phyloP scores from a whole-genome alignment of 2,113 vertebrate species.

The Pterocles orientalis region DNA sequence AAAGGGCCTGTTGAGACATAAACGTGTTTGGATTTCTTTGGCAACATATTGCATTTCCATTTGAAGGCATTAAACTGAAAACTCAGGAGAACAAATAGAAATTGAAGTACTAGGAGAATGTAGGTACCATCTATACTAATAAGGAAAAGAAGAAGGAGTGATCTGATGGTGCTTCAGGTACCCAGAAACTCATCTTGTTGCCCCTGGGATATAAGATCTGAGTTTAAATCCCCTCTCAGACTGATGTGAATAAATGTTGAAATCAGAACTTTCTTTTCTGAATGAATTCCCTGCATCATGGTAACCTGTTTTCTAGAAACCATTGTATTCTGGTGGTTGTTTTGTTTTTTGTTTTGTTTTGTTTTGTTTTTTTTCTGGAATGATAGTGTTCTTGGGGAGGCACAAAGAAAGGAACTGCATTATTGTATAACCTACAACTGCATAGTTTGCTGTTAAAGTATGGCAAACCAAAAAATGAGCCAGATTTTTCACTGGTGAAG shows the following conservation, averaged over 20 bases:
- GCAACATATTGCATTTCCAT: background rate
- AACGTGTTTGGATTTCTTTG: background rate
- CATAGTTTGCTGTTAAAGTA: background rate
- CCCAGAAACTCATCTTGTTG: background rate
- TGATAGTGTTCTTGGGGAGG: background rate
- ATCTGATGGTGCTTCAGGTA: background rate
- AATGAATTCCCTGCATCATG: background rate
- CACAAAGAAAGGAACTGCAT: background rate
- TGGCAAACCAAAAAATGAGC: background rate
- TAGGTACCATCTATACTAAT: background rate
- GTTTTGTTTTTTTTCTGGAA: background rate
- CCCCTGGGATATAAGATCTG: background rate
- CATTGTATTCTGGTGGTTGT: background rate
- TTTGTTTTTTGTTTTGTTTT: too few species aligned
- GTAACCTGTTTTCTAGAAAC: background rate
- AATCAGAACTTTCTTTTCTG: background rate
- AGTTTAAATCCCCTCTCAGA: background rate
- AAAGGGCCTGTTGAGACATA: background rate
- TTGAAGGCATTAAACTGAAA: background rate
- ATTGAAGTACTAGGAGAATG: background rate
- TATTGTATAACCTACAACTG: background rate
- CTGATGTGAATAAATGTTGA: background rate
- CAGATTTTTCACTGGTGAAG: background rate
- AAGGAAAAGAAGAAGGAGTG: background rate
- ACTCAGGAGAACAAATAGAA: background rate